These are phyloP conservation scores for Syngnathus typhle DNA, from an alignment of 2,113 vertebrate genomes.

Conservation along the genomic window DNA sequence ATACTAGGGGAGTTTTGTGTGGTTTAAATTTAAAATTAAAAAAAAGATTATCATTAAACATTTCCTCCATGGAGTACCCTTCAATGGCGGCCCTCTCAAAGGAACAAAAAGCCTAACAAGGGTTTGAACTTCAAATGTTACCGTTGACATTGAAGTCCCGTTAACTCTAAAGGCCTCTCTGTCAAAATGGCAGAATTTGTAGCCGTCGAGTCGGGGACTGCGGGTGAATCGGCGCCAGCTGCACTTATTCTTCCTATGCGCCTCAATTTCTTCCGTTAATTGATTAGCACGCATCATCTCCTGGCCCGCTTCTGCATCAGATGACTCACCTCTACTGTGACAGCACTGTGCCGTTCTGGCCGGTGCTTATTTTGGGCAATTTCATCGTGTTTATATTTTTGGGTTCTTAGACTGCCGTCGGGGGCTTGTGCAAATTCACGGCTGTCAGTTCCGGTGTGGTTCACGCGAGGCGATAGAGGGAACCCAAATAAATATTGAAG, in stretches of 20 bases:
- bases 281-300: slow-evolving; percentile 56
- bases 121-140: neutral
- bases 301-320: slow-evolving; percentile 39
- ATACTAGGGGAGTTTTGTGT: too few relatives aligned
- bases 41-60: neutral
- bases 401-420: slow-evolving; percentile 65
- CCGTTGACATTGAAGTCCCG: too few relatives aligned
- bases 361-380: slow-evolving; percentile 68
- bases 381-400: slow-evolving; percentile 70
- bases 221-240: slow-evolving; percentile 19
- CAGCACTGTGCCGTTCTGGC: slow-evolving; percentile 66
- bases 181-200: slow-evolving; percentile 15
- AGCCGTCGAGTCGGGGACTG: neutral
- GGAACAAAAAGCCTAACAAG: neutral
- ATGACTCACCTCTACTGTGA: slow-evolving; percentile 67
- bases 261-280: slow-evolving; percentile 51
- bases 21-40: too few relatives aligned
- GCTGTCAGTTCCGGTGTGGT: slow-evolving; percentile 68
- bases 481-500: slow-evolving; percentile 71
- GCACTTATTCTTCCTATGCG: slow-evolving; percentile 48
- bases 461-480: slow-evolving; percentile 64
- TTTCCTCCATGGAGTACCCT: neutral
- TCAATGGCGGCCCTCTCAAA: neutral
- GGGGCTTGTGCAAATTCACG: slow-evolving; percentile 60
- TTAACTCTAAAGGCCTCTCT: neutral